A percentile compares a stretch with the other conserved stretches of the same genome.
Conservation (phyloP, 2,888 invertebrate species). For the Odontocolon sp. region DNA sequence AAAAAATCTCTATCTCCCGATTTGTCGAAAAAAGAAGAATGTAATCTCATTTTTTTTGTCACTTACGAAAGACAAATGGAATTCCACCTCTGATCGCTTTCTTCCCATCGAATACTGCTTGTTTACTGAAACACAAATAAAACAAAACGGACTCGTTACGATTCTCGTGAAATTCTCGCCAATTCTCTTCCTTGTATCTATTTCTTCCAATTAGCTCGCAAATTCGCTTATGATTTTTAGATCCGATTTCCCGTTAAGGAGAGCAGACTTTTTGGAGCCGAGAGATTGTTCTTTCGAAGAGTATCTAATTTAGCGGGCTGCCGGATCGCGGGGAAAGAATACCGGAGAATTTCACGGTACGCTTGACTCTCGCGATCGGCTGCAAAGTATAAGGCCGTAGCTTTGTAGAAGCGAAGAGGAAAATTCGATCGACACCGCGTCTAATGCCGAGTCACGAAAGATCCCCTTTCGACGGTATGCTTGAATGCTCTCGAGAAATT, state of each 20-base stretch:
- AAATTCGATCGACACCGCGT: constrained; percentile 50
- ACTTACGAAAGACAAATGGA: constrained; percentile 98
- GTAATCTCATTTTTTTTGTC: constrained; percentile 47
- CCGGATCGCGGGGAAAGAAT: constrained; percentile 10
- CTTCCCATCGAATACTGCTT: constrained; percentile 97
- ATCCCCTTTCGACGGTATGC: constrained; percentile 25
- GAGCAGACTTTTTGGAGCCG: constrained; percentile 1
- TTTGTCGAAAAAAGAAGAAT: background rate
- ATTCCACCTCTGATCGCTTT: constrained; percentile 98
- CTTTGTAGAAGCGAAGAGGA: constrained; percentile 17
- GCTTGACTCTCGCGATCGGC: constrained; percentile 43
- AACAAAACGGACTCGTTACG: constrained; percentile 34
- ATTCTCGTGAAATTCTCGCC: constrained; percentile 33
- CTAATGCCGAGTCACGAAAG: constrained; percentile 51
- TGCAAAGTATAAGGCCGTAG: background rate
- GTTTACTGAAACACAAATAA: constrained; percentile 87
- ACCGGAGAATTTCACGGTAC: constrained; percentile 53
- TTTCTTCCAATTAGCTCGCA: background rate
- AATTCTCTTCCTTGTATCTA: constrained; percentile 10
- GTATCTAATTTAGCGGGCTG: constrained; percentile 41
- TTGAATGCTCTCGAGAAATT: constrained; percentile 26
- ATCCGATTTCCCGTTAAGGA: background rate
- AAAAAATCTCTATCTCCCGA: constrained; percentile 7
- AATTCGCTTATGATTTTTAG: background rate
- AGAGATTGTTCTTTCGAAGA: constrained; percentile 31